Base-by-base conservation (phyloP, 2,888 invertebrate genomes). In the Ectemnius continuus region DNA sequence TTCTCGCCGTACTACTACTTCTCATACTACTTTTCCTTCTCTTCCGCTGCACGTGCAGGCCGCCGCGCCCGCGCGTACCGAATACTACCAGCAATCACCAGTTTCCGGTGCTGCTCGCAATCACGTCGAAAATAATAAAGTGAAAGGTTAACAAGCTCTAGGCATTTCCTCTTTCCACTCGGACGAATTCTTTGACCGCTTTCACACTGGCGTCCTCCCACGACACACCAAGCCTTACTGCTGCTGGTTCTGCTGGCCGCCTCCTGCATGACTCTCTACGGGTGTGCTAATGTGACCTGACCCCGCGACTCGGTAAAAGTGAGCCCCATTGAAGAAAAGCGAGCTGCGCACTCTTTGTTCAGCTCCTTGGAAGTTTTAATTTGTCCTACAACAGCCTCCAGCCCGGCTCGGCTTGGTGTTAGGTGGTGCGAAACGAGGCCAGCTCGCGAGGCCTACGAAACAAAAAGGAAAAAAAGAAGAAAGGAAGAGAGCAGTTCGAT, bases 291-390 rank as follows among this genome's bases (percentile, higher is more conserved):
- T 64, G 63, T n/a, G 36, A 59, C 52, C 13, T 23, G 48, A 62
- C 63, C 71, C 67, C 5, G 28, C 56, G 62, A 47, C 58, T 28
- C 36, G 23, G 57, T 14, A 66, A 60, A 74, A 68, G 28, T 58
- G 45, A 65, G 20, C 61, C 63, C 65, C 60, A 76, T 23, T 23
- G 23, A 23, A 23, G 23, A 77, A 48, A 71, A 73, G 16, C 57
- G 52, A 56, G 66, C 63, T 16, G 68, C 36, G 36, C 52, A 56
- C 48, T 66, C 46, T 23, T 75, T 58, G 56, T 59, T 66, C 45
- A 28, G 28, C 56, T 72, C 13, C 28, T 45, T 23, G 59, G 46
- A 63, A 67, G 70, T 76, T 73, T 76, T 76, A 76, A 78, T 76
- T 78, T 73, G 70, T 70, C 69, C 72, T 46, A 26, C 46, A 70